A percentile compares a stretch with the other conserved stretches of the same genome.
phyloP scores from a whole-genome alignment of 2,888 invertebrate species.

The Arctia plantaginis region DNA sequence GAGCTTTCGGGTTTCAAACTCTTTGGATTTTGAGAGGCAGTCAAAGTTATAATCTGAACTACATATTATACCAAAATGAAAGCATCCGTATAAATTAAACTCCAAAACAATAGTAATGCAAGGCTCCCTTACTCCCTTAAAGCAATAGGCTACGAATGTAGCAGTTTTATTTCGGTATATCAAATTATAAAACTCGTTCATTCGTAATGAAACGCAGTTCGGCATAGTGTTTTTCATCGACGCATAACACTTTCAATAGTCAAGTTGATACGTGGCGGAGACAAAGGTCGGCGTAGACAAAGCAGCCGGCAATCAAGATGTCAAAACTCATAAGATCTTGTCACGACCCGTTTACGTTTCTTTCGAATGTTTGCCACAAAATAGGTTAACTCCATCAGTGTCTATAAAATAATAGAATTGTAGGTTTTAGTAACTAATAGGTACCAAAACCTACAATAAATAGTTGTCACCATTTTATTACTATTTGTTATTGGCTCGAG shows the following conservation, averaged over 20 bases:
- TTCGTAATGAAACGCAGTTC: slow-evolving; percentile 51
- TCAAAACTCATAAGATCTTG: slow-evolving; percentile 40
- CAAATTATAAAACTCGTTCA: slow-evolving; percentile 53
- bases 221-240: slow-evolving; percentile 65
- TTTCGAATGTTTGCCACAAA: neutral
- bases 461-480: slow-evolving; percentile 14
- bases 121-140: no score
- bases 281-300: slow-evolving; percentile 77
- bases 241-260: slow-evolving; percentile 66
- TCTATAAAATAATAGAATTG: neutral
- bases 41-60: no score
- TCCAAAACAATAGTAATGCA: no score
- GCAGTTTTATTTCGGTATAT: slow-evolving; percentile 27
- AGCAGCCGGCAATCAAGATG: slow-evolving; percentile 75
- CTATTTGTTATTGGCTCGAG: slow-evolving; percentile 13
- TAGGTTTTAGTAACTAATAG: no score
- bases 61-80: no score
- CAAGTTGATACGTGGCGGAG: slow-evolving; percentile 67
- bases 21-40: no score
- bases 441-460: slow-evolving; percentile 15
- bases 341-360: no score
- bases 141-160: no score
- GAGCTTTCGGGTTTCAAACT: no score
- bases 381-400: neutral
- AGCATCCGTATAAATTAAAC: no score